phyloP scores from a whole-genome alignment of 2,888 invertebrate species.

The Neocrepidodera transversa region DNA sequence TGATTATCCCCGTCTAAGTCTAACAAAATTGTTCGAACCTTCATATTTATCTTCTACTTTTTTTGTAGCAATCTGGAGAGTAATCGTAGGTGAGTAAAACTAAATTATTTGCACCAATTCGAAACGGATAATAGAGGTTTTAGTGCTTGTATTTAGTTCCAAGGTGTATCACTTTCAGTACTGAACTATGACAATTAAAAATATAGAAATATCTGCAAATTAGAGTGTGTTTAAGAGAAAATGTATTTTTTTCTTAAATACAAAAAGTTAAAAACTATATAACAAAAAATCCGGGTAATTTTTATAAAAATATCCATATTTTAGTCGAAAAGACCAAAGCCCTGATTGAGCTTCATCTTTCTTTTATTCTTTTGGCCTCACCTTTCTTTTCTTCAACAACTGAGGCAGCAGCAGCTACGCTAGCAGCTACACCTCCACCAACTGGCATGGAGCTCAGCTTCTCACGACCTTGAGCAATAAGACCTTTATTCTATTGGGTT shows the following conservation, averaged over 20 bases:
- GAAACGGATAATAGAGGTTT: too few relatives aligned
- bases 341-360: conserved; percentile 93
- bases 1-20: too few relatives aligned
- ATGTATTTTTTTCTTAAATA: too few relatives aligned
- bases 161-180: too few relatives aligned
- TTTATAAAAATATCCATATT: conserved; percentile 34
- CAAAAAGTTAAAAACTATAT: too few relatives aligned
- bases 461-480: conserved; percentile 89
- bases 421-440: conserved; percentile 77
- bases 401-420: conserved; percentile 66
- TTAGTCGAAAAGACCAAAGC: conserved; percentile 95
- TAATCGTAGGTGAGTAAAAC: conserved; percentile 9
- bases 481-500: too few relatives aligned
- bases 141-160: too few relatives aligned
- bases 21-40: too few relatives aligned
- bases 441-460: conserved; percentile 96
- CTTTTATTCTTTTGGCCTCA: conserved; percentile 81
- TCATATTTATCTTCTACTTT: not conserved
- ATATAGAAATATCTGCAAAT: too few relatives aligned
- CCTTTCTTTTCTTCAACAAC: conserved; percentile 75
- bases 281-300: conserved; percentile 36
- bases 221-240: too few relatives aligned
- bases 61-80: conserved; percentile 20
- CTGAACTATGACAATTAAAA: too few relatives aligned
- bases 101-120: not conserved